Evolutionary conservation across 2,888 invertebrate species (phyloP), one percentile per base, ranked within the genome.

Genomic region (Dolichomitus sp.): DNA sequence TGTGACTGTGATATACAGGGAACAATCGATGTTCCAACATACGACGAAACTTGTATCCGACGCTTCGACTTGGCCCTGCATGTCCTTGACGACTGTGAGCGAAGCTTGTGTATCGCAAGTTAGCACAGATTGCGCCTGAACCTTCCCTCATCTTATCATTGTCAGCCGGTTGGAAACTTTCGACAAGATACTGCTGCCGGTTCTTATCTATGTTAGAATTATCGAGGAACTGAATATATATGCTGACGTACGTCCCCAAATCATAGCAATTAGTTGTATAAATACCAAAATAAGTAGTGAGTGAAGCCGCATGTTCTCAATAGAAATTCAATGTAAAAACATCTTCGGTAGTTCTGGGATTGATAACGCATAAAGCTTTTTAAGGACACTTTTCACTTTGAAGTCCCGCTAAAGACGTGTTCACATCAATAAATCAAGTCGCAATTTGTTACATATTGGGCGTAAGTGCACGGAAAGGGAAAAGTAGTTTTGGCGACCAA

Each of bases 151-250:
- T 75, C 30, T 75, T 76, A 45, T n/a, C 33, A n/a, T 5, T 50
- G 65, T 48, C 52, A 42, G 48, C 48, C 61, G 23, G 17, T 12
- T 45, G 65, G 45, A 76, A 80, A 70, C 54, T 80, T 69, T 37
- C 45, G 12, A 17, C 54, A 30, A 69, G 81, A 77, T 81, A 50
- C 48, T 66, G 66, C 72, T 30, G 14, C 17, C 37, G 33, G 27
- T 14, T 57, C 59, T 76, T 61, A 76, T 72, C 66, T 61, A 14
- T 57, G 19, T 30, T 30, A 30, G 40, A 54, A 52, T 52, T n/a
- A 52, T 48, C 48, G 7, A 0, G 48, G 48, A 17, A n/a, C 48
- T 4, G 12, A 45, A n/a, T 14, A 14, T 2, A 45, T 4, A 45
- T 11, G 14, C 14, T 14, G 45, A 45, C 45, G 14, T 45, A 45